These are phyloP conservation scores for Pemphigus obesinymphae DNA, from an alignment of 1,140 invertebrate genomes.

Conservation along the genomic window DNA sequence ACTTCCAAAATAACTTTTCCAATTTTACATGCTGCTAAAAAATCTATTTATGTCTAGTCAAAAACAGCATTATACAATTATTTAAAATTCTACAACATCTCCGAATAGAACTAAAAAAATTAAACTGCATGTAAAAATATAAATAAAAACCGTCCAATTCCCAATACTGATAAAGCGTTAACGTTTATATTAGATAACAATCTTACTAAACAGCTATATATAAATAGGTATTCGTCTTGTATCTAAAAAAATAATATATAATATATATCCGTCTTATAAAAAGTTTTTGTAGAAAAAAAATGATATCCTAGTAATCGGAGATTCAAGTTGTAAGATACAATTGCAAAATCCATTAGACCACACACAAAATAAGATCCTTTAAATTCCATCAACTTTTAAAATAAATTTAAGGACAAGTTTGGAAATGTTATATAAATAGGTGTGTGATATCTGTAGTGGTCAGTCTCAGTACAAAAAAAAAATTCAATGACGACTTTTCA, in stretches of 20 bases:
- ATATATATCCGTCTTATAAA: background rate
- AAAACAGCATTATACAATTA: background rate
- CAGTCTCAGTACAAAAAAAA: background rate
- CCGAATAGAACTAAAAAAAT: background rate
- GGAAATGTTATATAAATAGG: background rate
- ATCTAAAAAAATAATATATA: background rate
- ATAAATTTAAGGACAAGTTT: background rate
- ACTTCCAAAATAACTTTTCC: background rate
- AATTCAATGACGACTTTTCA: background rate
- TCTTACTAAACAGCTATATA: background rate
- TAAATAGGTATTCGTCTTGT: background rate
- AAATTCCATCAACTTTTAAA: background rate
- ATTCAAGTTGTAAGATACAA: background rate
- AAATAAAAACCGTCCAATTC: background rate
- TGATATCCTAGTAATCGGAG: background rate
- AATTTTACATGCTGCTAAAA: background rate
- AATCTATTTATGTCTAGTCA: background rate
- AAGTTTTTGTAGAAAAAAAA: background rate
- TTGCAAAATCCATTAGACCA: background rate
- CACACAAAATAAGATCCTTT: background rate
- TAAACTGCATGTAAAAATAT: background rate
- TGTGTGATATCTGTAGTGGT: background rate
- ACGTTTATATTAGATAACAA: slow-evolving; percentile 4
- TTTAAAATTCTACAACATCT: background rate
- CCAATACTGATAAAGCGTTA: background rate